Evolutionary conservation across 2,113 vertebrate species (phyloP).

Genomic region (Laterallus jamaicensis): DNA sequence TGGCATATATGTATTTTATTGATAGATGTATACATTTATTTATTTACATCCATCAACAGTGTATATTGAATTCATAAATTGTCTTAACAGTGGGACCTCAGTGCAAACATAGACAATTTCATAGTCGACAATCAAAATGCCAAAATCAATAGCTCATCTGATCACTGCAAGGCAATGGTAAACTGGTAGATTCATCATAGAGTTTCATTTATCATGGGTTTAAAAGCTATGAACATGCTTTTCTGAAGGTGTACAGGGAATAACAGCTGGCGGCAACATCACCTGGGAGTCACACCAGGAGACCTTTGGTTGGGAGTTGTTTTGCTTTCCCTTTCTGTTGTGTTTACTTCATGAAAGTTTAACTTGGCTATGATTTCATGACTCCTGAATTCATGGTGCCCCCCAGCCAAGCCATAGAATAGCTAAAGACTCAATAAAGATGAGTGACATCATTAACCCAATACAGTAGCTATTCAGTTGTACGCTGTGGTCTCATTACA

Average conservation of each 20-base stretch:
- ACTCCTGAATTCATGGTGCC: conserved; percentile 49
- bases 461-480: conserved; percentile 72
- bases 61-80: not conserved
- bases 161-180: not conserved
- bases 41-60: not conserved
- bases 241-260: not conserved
- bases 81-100: not conserved
- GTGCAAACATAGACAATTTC: not conserved
- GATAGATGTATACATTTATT: not conserved
- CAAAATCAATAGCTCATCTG: not conserved
- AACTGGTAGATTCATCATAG: accelerated
- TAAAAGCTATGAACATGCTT: not conserved
- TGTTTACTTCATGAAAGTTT: conserved; percentile 65
- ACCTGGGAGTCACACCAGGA: accelerated
- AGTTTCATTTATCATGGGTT: not conserved
- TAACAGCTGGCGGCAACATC: not conserved
- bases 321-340: conserved; percentile 11
- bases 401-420: conserved; percentile 58
- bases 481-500: conserved; percentile 65
- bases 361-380: conserved; percentile 67
- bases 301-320: not conserved
- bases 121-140: not conserved
- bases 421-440: conserved; percentile 66
- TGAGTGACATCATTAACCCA: conserved; percentile 80
- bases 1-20: not conserved